A percentile compares a stretch with the other conserved stretches of the same genome.
Conservation (phyloP, 2,797 vertebrate genomes). For the Eleutherodactylus coqui region DNA sequence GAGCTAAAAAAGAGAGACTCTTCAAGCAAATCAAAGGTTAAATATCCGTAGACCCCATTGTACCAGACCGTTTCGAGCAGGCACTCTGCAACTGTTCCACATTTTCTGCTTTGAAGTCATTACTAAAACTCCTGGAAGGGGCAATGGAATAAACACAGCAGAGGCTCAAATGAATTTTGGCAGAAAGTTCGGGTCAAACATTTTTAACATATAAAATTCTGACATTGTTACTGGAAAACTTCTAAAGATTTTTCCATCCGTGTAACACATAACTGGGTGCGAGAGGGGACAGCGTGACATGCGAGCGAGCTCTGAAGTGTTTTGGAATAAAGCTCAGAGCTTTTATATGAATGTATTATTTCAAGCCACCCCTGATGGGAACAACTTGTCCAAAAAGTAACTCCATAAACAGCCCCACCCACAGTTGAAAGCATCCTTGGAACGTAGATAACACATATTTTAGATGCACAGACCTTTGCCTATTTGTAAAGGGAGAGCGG, state of each 20-base stretch:
- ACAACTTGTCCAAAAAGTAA: conserved; percentile 26
- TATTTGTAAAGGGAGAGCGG: not conserved
- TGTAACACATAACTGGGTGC: conserved; percentile 19
- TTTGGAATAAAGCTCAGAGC: conserved; percentile 15
- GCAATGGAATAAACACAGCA: conserved; percentile 39
- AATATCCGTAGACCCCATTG: not conserved
- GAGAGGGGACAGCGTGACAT: conserved; percentile 21
- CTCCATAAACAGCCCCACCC: conserved; percentile 37
- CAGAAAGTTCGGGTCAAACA: conserved; percentile 31
- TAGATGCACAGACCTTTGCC: not conserved
- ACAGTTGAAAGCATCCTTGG: not conserved
- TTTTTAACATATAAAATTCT: conserved; percentile 30
- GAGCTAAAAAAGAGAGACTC: too few species aligned
- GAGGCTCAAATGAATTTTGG: conserved; percentile 17
- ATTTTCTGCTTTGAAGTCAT: conserved; percentile 42
- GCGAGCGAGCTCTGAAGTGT: not conserved
- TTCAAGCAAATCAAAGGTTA: not conserved
- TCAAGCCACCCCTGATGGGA: conserved; percentile 13
- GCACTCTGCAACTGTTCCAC: conserved; percentile 23
- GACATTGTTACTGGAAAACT: conserved; percentile 37
- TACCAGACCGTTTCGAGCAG: not conserved
- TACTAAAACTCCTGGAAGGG: conserved; percentile 41
- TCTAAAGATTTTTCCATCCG: conserved; percentile 32
- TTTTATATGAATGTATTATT: conserved; percentile 20
- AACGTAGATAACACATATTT: conserved; percentile 41